Evolutionary conservation across 2,888 invertebrate genomes (phyloP).

Genomic region (Lysandra bellargus): DNA sequence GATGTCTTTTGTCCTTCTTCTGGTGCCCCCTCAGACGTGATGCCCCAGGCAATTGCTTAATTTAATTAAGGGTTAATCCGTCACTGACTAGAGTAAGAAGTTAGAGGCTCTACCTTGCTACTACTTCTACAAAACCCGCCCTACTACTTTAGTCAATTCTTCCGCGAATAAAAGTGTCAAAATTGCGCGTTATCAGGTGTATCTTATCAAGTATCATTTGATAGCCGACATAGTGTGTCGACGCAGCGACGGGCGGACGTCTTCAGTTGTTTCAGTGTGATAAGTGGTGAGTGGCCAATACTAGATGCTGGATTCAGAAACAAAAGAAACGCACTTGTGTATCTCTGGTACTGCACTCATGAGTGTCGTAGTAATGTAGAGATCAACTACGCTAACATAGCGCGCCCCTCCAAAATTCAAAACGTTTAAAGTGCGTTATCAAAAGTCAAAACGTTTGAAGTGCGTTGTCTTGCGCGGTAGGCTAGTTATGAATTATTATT

Average conservation of each 20-base stretch:
- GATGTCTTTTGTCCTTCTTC: too few relatives aligned
- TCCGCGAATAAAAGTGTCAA: constrained; percentile 30
- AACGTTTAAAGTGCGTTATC: too few relatives aligned
- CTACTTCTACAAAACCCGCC: not conserved
- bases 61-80: too few relatives aligned
- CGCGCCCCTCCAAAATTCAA: too few relatives aligned
- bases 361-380: too few relatives aligned
- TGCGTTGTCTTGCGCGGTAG: too few relatives aligned
- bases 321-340: not conserved
- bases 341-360: too few relatives aligned
- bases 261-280: constrained; percentile 34
- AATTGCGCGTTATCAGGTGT: constrained; percentile 43
- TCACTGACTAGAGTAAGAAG: not conserved
- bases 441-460: too few relatives aligned
- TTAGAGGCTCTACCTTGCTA: not conserved
- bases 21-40: too few relatives aligned
- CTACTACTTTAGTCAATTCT: not conserved
- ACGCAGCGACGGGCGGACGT: constrained; percentile 42
- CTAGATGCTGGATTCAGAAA: not conserved
- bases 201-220: constrained; percentile 47
- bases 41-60: too few relatives aligned
- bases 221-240: constrained; percentile 47
- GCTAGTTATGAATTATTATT: too few relatives aligned
- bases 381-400: too few relatives aligned
- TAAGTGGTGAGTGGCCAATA: constrained; percentile 35